phyloP scores from a whole-genome alignment of 2,113 vertebrate genomes.

The Rhineura floridana region DNA sequence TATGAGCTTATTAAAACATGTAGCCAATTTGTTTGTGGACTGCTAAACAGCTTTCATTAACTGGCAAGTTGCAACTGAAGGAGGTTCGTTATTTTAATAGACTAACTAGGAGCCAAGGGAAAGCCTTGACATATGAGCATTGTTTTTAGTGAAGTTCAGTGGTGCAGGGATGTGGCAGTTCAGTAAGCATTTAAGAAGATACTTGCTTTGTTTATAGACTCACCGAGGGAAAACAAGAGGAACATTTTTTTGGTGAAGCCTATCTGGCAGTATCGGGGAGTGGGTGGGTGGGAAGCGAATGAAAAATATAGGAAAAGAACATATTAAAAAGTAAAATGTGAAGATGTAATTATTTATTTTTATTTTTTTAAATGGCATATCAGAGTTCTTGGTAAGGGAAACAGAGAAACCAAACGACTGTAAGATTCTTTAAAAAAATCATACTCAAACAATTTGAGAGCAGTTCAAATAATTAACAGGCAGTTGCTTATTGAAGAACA shows the following conservation, averaged over 20 bases:
- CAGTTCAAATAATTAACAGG: conserved; percentile 68
- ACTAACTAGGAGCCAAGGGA: conserved; percentile 46
- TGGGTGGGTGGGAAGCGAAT: background rate
- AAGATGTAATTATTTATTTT: background rate
- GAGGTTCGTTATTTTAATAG: conserved; percentile 52
- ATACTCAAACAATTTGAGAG: conserved; percentile 46
- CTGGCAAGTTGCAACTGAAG: conserved; percentile 4
- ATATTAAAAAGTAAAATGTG: conserved; percentile 40
- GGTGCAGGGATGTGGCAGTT: conserved; percentile 31
- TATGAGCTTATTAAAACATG: background rate
- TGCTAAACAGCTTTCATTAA: background rate
- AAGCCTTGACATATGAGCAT: conserved; percentile 60
- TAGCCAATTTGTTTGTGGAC: conserved; percentile 31
- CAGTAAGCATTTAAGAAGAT: conserved; percentile 52
- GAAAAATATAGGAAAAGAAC: conserved; percentile 5
- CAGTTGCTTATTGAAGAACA: conserved; percentile 62
- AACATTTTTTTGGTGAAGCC: conserved; percentile 26
- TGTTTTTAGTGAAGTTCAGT: conserved; percentile 50
- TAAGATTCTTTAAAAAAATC: conserved; percentile 33
- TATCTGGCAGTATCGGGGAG: conserved; percentile 27
- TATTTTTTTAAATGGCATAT: background rate
- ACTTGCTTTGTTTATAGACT: conserved; percentile 46
- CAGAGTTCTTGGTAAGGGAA: conserved; percentile 29
- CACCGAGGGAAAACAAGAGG: conserved; percentile 40
- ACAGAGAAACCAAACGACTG: conserved; percentile 47